phyloP scores from a whole-genome alignment of 2,888 invertebrate species.

The Hirtodrosophila cameraria region DNA sequence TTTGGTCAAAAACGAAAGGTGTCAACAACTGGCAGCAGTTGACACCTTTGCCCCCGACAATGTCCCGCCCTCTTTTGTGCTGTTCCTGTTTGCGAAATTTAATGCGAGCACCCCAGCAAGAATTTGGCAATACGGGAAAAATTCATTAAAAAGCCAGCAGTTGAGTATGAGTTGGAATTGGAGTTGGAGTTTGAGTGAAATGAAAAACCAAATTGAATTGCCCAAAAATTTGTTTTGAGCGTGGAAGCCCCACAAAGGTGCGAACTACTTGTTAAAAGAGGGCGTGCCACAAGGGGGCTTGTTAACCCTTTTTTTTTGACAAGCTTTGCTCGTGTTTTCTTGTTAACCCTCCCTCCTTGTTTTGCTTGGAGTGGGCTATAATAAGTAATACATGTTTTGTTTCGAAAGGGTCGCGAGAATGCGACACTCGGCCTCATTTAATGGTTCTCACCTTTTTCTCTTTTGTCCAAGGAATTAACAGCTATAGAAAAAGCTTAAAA shows the following conservation, averaged over 20 bases:
- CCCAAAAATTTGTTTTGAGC: slow-evolving; percentile 50
- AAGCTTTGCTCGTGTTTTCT: slow-evolving; percentile 28
- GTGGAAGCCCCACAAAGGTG: slow-evolving; percentile 72
- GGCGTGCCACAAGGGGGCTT: background rate
- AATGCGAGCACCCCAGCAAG: slow-evolving; percentile 43
- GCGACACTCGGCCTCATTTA: slow-evolving; percentile 45
- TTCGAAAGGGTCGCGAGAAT: slow-evolving; percentile 42
- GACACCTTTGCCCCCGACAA: slow-evolving; percentile 21
- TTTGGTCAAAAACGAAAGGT: slow-evolving; percentile 19
- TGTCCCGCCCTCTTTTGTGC: background rate
- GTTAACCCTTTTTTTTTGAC: slow-evolving; percentile 62
- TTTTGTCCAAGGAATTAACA: slow-evolving; percentile 37
- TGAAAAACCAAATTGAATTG: slow-evolving; percentile 67
- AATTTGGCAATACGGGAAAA: slow-evolving; percentile 45
- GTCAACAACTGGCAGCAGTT: slow-evolving; percentile 43
- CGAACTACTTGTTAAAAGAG: slow-evolving; percentile 55
- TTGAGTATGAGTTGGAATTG: background rate
- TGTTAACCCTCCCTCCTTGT: background rate
- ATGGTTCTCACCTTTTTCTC: slow-evolving; percentile 42
- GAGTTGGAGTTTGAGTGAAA: slow-evolving; percentile 26
- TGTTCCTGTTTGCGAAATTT: slow-evolving; percentile 60
- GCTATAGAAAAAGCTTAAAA: background rate
- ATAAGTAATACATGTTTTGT: slow-evolving; percentile 69
- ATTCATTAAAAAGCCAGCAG: slow-evolving; percentile 69
- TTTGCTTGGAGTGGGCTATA: slow-evolving; percentile 24